Evolutionary conservation across 2,888 invertebrate species (phyloP).

Genomic region (Oxycera nigricornis): DNA sequence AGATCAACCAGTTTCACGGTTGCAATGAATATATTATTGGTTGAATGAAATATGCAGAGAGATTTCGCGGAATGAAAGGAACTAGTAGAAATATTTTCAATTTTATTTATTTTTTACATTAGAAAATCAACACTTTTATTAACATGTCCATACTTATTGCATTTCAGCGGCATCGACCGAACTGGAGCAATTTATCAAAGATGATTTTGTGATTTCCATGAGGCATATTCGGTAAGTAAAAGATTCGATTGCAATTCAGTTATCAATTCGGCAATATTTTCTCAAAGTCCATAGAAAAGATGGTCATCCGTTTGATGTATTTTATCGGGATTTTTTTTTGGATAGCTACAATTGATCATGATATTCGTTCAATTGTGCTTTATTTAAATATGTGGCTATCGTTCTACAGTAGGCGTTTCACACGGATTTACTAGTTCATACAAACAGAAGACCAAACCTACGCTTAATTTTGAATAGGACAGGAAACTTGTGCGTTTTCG

Average conservation of each 20-base stretch:
- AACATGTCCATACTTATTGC: constrained; percentile 43
- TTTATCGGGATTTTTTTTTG: not conserved
- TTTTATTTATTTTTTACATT: not conserved
- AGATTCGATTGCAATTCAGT: not conserved
- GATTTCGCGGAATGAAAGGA: constrained; percentile 10
- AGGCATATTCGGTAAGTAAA: constrained; percentile 60
- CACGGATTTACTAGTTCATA: constrained; percentile 4
- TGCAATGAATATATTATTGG: constrained; percentile 39
- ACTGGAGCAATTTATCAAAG: constrained; percentile 60
- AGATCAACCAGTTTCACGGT: constrained; percentile 41
- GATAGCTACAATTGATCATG: not conserved
- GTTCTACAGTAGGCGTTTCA: not conserved
- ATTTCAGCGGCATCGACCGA: constrained; percentile 59
- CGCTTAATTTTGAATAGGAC: not conserved
- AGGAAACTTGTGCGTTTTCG: not conserved
- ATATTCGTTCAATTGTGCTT: too few species aligned
- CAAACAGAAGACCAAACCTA: constrained; percentile 16
- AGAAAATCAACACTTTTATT: too few species aligned
- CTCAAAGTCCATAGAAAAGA: too few species aligned
- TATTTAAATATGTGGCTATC: too few species aligned
- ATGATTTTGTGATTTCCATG: constrained; percentile 62
- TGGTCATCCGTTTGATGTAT: not conserved
- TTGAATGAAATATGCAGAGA: constrained; percentile 38
- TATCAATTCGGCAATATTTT: not conserved
- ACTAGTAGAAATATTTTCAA: not conserved